Conservation (phyloP, 2,888 invertebrate genomes). For the Ptycholaimellus sp. region DNA sequence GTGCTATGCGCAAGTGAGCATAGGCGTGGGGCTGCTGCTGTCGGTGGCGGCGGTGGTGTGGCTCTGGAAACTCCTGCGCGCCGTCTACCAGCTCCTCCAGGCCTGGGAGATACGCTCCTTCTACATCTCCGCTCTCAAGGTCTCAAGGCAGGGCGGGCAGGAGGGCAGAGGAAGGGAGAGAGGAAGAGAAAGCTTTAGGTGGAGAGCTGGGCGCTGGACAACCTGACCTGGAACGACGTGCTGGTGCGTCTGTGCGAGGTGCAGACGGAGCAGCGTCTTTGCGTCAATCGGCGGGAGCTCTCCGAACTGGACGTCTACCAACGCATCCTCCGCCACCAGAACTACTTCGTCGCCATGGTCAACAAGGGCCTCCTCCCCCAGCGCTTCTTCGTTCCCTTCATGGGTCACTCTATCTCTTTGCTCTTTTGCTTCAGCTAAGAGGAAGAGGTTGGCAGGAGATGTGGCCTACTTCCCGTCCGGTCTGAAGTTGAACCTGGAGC, state of each 20-base stretch:
- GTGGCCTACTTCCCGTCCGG: slow-evolving; percentile 58
- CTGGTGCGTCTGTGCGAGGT: slow-evolving; percentile 59
- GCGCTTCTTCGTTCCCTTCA: not conserved
- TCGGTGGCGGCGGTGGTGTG: slow-evolving; percentile 41
- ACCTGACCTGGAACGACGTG: slow-evolving; percentile 61
- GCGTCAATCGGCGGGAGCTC: slow-evolving; percentile 78
- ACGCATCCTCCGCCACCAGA: slow-evolving; percentile 71
- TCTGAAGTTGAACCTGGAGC: slow-evolving; percentile 61
- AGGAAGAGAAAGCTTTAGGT: slow-evolving; percentile 26
- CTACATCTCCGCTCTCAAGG: slow-evolving; percentile 26
- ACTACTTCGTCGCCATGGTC: slow-evolving; percentile 89
- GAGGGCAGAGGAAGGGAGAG: too few relatives aligned
- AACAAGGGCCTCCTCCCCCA: slow-evolving; percentile 44
- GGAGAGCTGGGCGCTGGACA: slow-evolving; percentile 25
- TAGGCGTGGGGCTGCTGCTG: slow-evolving; percentile 44
- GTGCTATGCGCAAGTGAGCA: slow-evolving; percentile 21
- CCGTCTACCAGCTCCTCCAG: slow-evolving; percentile 53
- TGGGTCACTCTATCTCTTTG: not conserved
- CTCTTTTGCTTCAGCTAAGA: slow-evolving; percentile 38
- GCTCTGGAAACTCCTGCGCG: slow-evolving; percentile 49
- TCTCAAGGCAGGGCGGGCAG: too few relatives aligned
- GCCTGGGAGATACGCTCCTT: slow-evolving; percentile 75
- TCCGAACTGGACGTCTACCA: slow-evolving; percentile 81
- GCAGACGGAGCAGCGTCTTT: slow-evolving; percentile 82
- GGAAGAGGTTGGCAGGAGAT: slow-evolving; percentile 59